These are phyloP conservation scores for Urosaurus nigricauda DNA, from an alignment of 2,797 vertebrate species.

Conservation along the genomic window DNA sequence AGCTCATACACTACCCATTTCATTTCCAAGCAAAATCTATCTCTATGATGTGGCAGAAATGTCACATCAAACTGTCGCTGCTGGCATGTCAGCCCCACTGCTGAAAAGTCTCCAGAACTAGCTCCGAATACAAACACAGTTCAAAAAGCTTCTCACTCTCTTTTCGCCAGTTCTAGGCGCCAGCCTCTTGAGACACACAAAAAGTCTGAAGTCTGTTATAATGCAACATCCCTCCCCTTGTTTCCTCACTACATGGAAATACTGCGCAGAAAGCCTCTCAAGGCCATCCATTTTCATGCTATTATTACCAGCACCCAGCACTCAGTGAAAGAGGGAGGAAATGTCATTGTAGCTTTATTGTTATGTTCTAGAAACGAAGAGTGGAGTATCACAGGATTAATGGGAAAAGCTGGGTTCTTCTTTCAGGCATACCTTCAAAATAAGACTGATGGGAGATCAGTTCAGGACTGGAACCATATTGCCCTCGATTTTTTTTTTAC, in stretches of 20 bases:
- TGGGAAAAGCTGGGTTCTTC: neutral
- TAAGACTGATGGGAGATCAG: constrained; percentile 1
- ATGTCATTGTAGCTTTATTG: constrained; percentile 6
- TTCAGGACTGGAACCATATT: neutral
- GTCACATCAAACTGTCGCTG: neutral
- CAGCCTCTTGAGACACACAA: neutral
- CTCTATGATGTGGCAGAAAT: neutral
- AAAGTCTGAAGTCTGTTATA: neutral
- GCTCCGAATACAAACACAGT: neutral
- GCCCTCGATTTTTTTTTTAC: constrained; percentile 12
- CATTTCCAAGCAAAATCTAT: too few relatives aligned
- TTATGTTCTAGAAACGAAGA: neutral
- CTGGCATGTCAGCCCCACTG: neutral
- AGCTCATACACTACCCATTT: too few relatives aligned
- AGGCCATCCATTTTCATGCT: constrained; percentile 3
- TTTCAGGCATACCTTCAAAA: neutral
- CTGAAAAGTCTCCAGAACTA: neutral
- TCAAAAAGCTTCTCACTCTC: neutral
- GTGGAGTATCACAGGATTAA: neutral
- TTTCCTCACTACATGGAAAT: neutral
- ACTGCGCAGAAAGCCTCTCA: constrained; percentile 8
- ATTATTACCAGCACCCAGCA: neutral
- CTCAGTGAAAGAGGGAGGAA: neutral
- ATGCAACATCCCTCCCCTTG: neutral
- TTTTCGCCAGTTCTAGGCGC: too few relatives aligned